Evolutionary conservation across 2,113 vertebrate species (phyloP).

Genomic region (Sarotherodon lohbergeri): DNA sequence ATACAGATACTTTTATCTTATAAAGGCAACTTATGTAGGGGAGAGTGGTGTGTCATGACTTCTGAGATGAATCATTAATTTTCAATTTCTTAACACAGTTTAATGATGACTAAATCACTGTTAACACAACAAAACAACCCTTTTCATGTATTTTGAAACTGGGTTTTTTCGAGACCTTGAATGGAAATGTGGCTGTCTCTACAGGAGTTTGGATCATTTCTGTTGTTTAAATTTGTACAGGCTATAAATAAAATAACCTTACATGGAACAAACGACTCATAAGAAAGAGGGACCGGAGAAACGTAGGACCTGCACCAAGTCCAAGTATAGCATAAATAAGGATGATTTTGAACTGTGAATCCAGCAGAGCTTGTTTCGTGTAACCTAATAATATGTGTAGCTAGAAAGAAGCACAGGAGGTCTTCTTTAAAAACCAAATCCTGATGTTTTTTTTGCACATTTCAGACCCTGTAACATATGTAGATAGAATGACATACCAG

Average conservation of each 20-base stretch:
- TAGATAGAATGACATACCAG: not conserved
- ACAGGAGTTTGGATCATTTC: not conserved
- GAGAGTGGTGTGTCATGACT: not conserved
- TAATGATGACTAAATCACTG: not conserved
- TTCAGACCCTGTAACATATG: not conserved
- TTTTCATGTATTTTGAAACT: not conserved
- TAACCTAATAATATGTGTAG: not conserved
- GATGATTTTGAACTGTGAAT: not conserved
- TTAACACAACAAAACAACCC: not conserved
- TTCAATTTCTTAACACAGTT: not conserved
- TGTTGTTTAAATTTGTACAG: not conserved
- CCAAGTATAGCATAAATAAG: not conserved
- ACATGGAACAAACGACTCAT: not conserved
- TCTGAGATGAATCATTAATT: not conserved
- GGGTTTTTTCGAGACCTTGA: not conserved
- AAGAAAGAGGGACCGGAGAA: fast-evolving
- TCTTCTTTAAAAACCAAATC: not conserved
- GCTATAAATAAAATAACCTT: not conserved
- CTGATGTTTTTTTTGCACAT: not conserved
- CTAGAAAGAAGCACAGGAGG: not conserved
- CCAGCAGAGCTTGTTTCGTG: not conserved
- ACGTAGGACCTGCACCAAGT: fast-evolving
- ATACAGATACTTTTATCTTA: not conserved
- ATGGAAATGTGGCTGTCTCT: not conserved
- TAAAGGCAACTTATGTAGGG: not conserved